phyloP scores from a whole-genome alignment of 2,113 vertebrate species.

The Martes martes region DNA sequence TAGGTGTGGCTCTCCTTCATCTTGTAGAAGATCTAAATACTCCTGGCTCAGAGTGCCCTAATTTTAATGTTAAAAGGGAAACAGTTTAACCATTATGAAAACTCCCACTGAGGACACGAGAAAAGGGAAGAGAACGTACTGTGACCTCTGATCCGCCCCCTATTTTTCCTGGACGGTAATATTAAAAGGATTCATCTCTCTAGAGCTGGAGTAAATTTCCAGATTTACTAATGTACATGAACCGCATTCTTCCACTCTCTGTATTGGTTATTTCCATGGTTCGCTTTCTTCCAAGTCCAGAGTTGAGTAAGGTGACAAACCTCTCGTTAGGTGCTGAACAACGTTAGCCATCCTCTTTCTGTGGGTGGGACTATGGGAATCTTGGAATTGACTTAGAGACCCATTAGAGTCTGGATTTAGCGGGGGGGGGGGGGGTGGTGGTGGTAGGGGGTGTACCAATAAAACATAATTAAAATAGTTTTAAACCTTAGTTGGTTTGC shows the following conservation, averaged over 20 bases:
- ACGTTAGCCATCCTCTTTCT: too few species aligned
- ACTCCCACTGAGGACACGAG: background rate
- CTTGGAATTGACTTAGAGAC: background rate
- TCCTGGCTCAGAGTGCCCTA: accelerated
- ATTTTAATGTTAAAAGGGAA: background rate
- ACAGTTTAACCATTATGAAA: background rate
- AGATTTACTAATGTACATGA: background rate
- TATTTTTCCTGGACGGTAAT: background rate
- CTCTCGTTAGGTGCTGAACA: background rate
- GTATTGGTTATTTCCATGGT: background rate
- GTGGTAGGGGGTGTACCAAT: background rate
- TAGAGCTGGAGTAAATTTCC: background rate
- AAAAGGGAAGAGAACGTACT: background rate
- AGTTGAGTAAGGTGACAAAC: too few species aligned
- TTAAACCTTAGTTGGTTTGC: background rate
- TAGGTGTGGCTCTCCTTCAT: background rate
- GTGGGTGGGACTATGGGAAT: background rate
- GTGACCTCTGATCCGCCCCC: background rate
- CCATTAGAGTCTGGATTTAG: background rate
- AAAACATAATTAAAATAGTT: background rate
- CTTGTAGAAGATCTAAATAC: background rate
- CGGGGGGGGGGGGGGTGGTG: background rate
- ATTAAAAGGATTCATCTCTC: background rate
- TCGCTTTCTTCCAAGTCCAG: background rate
- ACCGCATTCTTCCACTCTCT: background rate